Base-by-base conservation (phyloP, 1,140 invertebrate genomes). In the Leptonema lineaticorne region DNA sequence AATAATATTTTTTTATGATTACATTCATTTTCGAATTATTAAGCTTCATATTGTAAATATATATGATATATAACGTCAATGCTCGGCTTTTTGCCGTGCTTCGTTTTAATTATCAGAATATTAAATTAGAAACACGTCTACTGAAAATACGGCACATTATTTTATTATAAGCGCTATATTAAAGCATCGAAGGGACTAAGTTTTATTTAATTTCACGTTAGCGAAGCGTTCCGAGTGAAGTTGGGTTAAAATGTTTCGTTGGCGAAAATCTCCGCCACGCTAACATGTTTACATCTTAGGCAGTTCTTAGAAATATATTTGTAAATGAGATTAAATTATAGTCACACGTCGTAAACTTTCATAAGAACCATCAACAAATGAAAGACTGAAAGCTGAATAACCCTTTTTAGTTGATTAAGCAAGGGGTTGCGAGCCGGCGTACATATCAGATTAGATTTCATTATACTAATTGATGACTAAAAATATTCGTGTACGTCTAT, bases 331-430 rank as follows among this genome's bases (percentile, higher is more conserved):
- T 53, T 53, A 53, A 53, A 53, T 53, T 53, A 53, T 26, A 53
- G 50, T 53, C 50, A 53, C 50, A 53, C 50, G 50, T 53, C 50
- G 50, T 53, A 53, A 53, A 53, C 50, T 53, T 53, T 53, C 50
- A 53, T 53, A 53, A 53, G 50, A 53, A 53, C 20, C 50, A 53
- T 53, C 50, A 53, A 53, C 50, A 24, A 53, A 53, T 53, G 50
- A 24, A 53, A 24, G 22, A 53, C 50, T 53, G 50, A 53, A 53
- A 53, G 50, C 50, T 24, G 50, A 53, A 53, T 53, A 53, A 53
- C 50, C 50, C 50, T 53, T 53, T 53, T 53, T 53, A 53, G 50
- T 53, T 53, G 50, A 53, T 53, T 53, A 53, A 53, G 50, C 50
- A 53, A 53, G 20, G 50, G 22, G 4, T 7, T 11, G 50, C 9